Evolutionary conservation across 2,888 invertebrate species (phyloP), one percentile per base, ranked within the genome.

Genomic region (Drepanosiphum platanoidis): DNA sequence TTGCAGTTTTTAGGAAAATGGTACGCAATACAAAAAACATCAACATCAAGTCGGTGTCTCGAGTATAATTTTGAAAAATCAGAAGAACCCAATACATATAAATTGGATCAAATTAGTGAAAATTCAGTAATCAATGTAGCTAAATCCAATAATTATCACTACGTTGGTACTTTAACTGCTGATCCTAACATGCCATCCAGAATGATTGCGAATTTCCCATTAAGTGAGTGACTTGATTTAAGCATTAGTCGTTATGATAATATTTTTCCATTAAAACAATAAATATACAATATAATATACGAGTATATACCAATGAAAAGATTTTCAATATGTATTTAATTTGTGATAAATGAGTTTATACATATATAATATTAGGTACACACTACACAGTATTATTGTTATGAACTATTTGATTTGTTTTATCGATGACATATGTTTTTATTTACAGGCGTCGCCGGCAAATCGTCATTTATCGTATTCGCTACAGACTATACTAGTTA

Each of bases 1-100:
- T 89, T 90, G 77, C 90, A 95, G 95, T 92, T 95, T 90, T 90
- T 95, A 86, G 95, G 95, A 0, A 90, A 93, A 27, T 96, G 95
- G 95, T 94, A 94, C 89, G 95, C 94, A 22, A 92, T 95, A 64
- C 94, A 95, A 90, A 95, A 95, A 90, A 95, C 95, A 1, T 94
- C 94, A 11, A 95, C 95, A 0, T 94, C 94, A 0, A 95, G 95
- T 84, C 92, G 93, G 88, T 96, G 95, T 90, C 92, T 95, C 88
- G 93, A 93, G 1, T 95, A 95, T 90, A 95, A 95, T 90, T 94
- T 94, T 90, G 94, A 94, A 0, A 91, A 90, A 87, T 88, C 93
- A 0, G 92, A 92, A 1, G 94, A 94, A 88, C 94, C 94, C 0
- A 92, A 92, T 22, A 92, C 92, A 88, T 94, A 94, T 88, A 90